Conservation (phyloP, 92 coral and sea anemone species). For the Epizoanthus stellaris region DNA sequence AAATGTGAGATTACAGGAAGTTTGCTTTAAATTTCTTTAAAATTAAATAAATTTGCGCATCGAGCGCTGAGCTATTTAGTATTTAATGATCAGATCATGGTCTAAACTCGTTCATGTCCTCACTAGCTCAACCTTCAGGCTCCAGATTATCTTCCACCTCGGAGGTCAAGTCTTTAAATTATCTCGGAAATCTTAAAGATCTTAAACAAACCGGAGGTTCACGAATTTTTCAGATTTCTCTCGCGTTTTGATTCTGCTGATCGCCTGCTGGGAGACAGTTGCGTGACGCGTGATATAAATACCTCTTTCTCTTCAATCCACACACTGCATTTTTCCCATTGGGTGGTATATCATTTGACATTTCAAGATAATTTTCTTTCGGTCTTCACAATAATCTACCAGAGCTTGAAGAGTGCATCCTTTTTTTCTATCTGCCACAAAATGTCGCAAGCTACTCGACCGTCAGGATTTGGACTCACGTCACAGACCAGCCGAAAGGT, state of each 20-base stretch:
- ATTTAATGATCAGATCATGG: too few species aligned
- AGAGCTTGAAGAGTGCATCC: neutral
- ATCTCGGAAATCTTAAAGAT: constrained; percentile 34
- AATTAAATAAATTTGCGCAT: too few species aligned
- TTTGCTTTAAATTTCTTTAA: too few species aligned
- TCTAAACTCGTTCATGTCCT: too few species aligned
- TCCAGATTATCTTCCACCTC: neutral
- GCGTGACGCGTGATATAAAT: constrained; percentile 31
- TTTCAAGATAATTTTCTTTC: neutral
- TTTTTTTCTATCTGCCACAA: neutral
- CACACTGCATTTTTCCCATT: constrained; percentile 22
- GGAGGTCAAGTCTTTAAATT: neutral
- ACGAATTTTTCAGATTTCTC: neutral
- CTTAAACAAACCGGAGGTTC: neutral
- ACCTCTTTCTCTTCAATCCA: constrained; percentile 2
- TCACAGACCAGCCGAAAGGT: constrained; percentile 36
- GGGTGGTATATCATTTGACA: constrained; percentile 6
- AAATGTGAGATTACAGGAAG: too few species aligned
- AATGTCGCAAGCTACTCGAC: constrained; percentile 36
- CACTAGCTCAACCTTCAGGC: too few species aligned
- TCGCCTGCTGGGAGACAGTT: neutral
- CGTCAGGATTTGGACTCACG: constrained; percentile 20
- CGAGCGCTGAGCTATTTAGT: too few species aligned
- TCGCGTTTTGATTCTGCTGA: neutral
- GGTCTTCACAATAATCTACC: neutral